phyloP scores from a whole-genome alignment of 2,113 vertebrate species.

The Piaya cayana region DNA sequence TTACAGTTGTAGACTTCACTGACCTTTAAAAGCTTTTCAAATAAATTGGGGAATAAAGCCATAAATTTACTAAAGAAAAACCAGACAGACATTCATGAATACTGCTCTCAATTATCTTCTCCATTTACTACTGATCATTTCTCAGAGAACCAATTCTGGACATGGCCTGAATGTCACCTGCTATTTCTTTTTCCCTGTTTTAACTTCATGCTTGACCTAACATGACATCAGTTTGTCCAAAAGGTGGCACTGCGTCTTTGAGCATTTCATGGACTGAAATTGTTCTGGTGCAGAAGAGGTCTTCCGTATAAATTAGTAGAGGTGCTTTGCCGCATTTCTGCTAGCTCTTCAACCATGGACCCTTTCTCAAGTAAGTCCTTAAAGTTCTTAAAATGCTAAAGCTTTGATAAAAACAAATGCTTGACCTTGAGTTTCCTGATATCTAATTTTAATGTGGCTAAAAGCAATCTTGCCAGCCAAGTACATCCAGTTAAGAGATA shows the following conservation, averaged over 20 bases:
- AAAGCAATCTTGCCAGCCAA: background rate
- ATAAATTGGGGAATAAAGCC: background rate
- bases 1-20: background rate
- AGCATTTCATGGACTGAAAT: constrained; percentile 32
- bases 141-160: background rate
- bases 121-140: background rate
- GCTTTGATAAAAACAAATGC: constrained; percentile 12
- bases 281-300: background rate
- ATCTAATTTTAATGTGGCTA: constrained; percentile 23
- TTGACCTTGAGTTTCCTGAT: constrained; percentile 24
- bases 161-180: background rate
- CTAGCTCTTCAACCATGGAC: background rate
- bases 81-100: background rate
- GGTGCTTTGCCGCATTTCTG: background rate
- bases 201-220: constrained; percentile 33
- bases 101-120: background rate
- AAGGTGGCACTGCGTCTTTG: constrained; percentile 71
- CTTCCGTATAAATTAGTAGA: background rate
- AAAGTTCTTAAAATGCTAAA: constrained; percentile 2
- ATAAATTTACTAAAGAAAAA: background rate
- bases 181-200: background rate
- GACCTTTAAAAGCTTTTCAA: background rate
- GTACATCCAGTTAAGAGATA: background rate
- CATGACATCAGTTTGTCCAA: constrained; percentile 20
- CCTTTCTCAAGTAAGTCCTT: background rate